Base-by-base conservation (phyloP, 1,140 invertebrate species). In the Hyphantria cunea region DNA sequence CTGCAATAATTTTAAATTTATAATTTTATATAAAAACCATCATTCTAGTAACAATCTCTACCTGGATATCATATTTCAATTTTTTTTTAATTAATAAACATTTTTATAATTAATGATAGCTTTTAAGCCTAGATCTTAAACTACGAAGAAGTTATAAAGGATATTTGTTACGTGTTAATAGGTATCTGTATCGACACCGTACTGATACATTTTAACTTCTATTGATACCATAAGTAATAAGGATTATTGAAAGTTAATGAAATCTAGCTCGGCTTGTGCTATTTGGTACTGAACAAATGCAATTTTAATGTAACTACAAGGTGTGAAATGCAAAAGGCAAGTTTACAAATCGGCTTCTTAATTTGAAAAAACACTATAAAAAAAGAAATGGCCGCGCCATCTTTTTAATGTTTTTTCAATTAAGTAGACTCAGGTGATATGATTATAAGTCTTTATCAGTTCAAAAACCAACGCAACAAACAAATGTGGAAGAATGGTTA, bases 31-130 rank as follows among this genome's bases (percentile, higher is more conserved):
- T 84, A 90, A 88, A 90, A 90, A 90, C 77, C 84, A 87, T 80
- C 82, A 81, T 78, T 87, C 83, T 90, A 89, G 78, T 90, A 90
- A 90, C 88, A 90, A 90, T 79, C 75, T 87, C 87, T 90, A 90
- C 84, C 72, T 76, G 86, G 78, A 87, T 90, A 90, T 87, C 72
- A 88, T 89, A 88, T 78, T 78, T 85, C 70, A 82, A 78, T 81
- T 78, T 51, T 59, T 75, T 68, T 82, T n/a, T n/a, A n/a, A 68
- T 85, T 88, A 81, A 84, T 84, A 84, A 88, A 88, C 79, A 84
- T 85, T 85, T 75, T 58, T 49, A 58, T 77, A 74, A 78, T 84
- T 88, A 78, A 80, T 80, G 61, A 74, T 84, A 87, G 79, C 76
- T 25, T 78, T 84, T 85, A 85, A 86, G 80, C 78, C 81, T 87